phyloP scores from a whole-genome alignment of 1,140 invertebrate genomes.

The Battus philenor region DNA sequence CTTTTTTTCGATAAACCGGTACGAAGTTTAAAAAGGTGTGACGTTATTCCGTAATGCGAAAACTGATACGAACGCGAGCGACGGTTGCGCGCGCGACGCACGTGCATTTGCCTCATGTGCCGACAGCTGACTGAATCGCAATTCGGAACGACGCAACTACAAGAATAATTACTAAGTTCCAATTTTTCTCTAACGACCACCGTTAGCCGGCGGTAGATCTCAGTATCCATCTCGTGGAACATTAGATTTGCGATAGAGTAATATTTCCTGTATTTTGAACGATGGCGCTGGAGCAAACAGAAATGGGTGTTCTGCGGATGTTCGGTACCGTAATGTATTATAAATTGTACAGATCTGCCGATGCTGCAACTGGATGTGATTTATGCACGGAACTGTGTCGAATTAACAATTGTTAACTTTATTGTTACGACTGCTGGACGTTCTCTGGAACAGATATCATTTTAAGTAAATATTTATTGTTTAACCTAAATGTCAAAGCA shows the following conservation, averaged over 20 bases:
- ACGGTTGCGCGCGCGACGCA: conserved; percentile 56
- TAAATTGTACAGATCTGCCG: conserved; percentile 63
- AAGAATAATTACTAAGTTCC: conserved; percentile 53
- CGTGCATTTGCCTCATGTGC: conserved; percentile 56
- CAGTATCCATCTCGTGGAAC: conserved; percentile 13
- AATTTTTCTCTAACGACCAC: conserved; percentile 54
- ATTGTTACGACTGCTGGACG: conserved; percentile 35
- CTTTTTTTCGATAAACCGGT: conserved; percentile 22
- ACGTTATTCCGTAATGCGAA: conserved; percentile 47
- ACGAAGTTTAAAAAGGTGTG: conserved; percentile 34
- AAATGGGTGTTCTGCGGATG: conserved; percentile 25
- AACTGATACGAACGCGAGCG: conserved; percentile 29
- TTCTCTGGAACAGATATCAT: too few species aligned
- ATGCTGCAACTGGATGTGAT: conserved; percentile 58
- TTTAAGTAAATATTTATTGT: conserved; percentile 48
- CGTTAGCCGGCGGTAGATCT: conserved; percentile 29
- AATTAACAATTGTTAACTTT: conserved; percentile 62
- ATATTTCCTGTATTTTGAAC: conserved; percentile 39
- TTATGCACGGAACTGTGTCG: conserved; percentile 62
- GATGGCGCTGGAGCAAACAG: conserved; percentile 20
- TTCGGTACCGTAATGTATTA: conserved; percentile 46
- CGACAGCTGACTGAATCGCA: conserved; percentile 70
- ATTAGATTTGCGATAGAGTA: conserved; percentile 26
- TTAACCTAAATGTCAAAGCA: neutral
- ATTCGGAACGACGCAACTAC: conserved; percentile 51